phyloP scores from a whole-genome alignment of 2,797 vertebrate species.

The Pelochelys cantorii region DNA sequence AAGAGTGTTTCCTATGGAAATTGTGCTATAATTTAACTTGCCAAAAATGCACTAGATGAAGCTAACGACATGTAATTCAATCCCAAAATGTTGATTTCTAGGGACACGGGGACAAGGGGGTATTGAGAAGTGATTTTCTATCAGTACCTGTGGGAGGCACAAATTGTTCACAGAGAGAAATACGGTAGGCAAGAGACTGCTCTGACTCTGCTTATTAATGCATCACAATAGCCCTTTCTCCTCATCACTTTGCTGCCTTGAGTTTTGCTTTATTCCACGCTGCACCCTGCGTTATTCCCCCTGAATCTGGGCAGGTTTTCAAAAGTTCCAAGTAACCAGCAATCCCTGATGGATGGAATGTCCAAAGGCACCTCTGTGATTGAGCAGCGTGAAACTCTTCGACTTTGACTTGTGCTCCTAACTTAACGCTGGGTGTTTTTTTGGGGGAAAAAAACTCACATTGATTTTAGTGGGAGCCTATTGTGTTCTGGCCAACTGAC shows the following conservation, averaged over 20 bases:
- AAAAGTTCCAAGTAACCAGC: background rate
- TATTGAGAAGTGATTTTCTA: no score
- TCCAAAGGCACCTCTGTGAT: background rate
- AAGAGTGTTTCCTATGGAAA: no score
- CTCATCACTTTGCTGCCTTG: background rate
- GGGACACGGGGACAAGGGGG: accelerated
- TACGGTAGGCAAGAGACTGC: background rate
- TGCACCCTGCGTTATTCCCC: background rate
- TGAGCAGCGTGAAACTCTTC: background rate
- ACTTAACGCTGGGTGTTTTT: background rate
- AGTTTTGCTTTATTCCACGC: background rate
- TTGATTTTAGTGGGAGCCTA: background rate
- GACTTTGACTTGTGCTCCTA: background rate
- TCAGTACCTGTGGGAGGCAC: background rate
- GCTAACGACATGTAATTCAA: background rate
- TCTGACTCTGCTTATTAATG: background rate
- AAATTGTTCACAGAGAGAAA: background rate
- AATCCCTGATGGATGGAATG: background rate
- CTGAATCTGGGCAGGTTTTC: background rate
- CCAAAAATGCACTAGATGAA: background rate
- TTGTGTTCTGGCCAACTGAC: background rate
- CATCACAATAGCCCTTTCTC: background rate
- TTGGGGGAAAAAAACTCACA: background rate
- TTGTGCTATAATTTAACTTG: no score
- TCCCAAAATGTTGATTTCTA: background rate